Evolutionary conservation across 1,140 invertebrate genomes (phyloP).

Genomic region (Lordiphosa mommai): DNA sequence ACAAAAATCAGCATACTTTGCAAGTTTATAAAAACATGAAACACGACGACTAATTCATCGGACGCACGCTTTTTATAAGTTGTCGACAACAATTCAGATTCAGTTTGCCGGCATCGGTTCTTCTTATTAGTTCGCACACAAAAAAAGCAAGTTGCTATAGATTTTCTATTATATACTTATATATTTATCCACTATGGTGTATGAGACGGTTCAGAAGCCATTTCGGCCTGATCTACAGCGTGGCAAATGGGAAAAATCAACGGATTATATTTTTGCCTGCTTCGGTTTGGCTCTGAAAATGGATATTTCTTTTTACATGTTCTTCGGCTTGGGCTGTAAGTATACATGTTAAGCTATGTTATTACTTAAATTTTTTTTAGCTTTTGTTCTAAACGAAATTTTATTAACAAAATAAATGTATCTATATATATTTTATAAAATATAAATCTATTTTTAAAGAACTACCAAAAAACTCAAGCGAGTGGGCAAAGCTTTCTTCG

Average conservation of each 20-base stretch:
- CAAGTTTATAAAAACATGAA: not conserved
- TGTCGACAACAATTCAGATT: constrained; percentile 13
- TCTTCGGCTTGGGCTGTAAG: constrained; percentile 61
- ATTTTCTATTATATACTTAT: too few species aligned
- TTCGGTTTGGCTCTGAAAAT: constrained; percentile 58
- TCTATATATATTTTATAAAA: too few species aligned
- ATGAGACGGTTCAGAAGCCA: constrained; percentile 60
- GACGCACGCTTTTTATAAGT: constrained; percentile 11
- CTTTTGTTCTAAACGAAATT: too few species aligned
- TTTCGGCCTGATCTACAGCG: constrained; percentile 60
- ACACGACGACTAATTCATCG: constrained; percentile 4
- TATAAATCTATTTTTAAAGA: too few species aligned
- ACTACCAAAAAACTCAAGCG: too few species aligned
- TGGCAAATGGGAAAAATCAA: constrained; percentile 64
- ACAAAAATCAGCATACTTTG: too few species aligned
- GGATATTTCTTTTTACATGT: constrained; percentile 54
- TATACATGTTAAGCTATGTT: too few species aligned
- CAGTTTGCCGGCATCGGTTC: constrained; percentile 58
- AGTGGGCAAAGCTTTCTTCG: too few species aligned
- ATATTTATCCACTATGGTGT: too few species aligned
- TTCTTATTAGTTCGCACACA: constrained; percentile 60
- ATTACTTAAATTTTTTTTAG: too few species aligned
- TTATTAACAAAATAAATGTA: too few species aligned
- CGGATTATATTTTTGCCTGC: constrained; percentile 61
- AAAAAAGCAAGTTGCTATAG: constrained; percentile 57